Evolutionary conservation across 2,113 vertebrate genomes (phyloP).

Genomic region (Boulengeromyrus knoepffleri): DNA sequence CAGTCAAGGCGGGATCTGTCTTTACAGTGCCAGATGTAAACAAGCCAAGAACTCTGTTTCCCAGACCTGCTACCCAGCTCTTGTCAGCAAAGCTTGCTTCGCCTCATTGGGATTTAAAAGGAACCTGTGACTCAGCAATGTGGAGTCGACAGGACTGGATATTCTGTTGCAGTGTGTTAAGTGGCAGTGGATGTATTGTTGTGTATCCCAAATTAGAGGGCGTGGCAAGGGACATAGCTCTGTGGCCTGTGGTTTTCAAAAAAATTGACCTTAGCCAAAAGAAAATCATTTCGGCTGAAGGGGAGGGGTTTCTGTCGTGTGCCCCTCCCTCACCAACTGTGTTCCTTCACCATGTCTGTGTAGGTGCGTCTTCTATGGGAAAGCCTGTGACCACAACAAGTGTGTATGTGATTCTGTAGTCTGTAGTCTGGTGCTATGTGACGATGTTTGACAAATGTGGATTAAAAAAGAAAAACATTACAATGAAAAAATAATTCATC

Average conservation of each 20-base stretch:
- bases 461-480: slow-evolving; percentile 41
- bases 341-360: slow-evolving; percentile 67
- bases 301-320: slow-evolving; percentile 30
- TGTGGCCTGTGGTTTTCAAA: slow-evolving; percentile 52
- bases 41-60: slow-evolving; percentile 36
- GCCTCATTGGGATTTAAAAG: slow-evolving; percentile 46
- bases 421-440: slow-evolving; percentile 93
- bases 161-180: background rate
- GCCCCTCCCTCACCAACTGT: slow-evolving; percentile 50
- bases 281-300: slow-evolving; percentile 33
- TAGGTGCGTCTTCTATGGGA: slow-evolving; percentile 65
- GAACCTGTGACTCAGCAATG: slow-evolving; percentile 29
- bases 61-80: slow-evolving; percentile 22
- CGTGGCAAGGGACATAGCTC: slow-evolving; percentile 29
- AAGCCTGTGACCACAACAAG: slow-evolving; percentile 74
- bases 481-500: slow-evolving; percentile 51
- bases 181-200: slow-evolving; percentile 22
- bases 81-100: slow-evolving; percentile 19
- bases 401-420: slow-evolving; percentile 94
- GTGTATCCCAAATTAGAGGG: slow-evolving; percentile 21
- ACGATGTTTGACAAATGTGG: slow-evolving; percentile 70
- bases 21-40: slow-evolving; percentile 37
- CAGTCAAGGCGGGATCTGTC: slow-evolving; percentile 36
- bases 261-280: slow-evolving; percentile 58
- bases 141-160: slow-evolving; percentile 19